These are phyloP conservation scores for Psittacula echo DNA, from an alignment of 2,797 vertebrate species.

Conservation along the genomic window DNA sequence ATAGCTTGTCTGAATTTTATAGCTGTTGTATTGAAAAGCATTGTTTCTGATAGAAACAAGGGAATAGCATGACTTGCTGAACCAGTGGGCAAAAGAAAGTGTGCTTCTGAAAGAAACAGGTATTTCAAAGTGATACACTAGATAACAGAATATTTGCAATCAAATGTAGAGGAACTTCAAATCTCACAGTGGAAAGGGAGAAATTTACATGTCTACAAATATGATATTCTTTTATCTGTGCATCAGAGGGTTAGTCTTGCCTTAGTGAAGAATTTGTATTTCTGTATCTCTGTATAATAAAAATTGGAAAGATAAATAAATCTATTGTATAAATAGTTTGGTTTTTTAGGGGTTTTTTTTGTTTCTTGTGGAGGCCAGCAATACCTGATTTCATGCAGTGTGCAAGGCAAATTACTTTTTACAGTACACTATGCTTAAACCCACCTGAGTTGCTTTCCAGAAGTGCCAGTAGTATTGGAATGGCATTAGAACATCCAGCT, in stretches of 20 bases:
- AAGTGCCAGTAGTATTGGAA: neutral
- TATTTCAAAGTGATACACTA: neutral
- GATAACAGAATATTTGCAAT: neutral
- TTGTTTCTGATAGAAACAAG: neutral
- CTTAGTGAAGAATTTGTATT: neutral
- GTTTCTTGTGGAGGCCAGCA: neutral
- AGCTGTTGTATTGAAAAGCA: neutral
- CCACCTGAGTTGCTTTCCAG: conserved; percentile 3
- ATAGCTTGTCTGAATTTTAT: neutral
- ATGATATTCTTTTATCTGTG: neutral
- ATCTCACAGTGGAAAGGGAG: neutral
- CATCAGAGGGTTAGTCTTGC: neutral
- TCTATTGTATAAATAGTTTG: neutral
- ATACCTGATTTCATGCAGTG: neutral
- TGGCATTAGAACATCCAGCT: conserved; percentile 10
- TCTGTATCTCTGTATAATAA: neutral
- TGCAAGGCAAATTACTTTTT: conserved; percentile 2
- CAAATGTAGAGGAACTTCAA: neutral
- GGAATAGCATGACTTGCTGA: neutral
- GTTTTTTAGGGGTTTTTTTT: no score
- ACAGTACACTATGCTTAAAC: neutral
- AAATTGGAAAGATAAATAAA: neutral
- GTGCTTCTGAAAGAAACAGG: neutral
- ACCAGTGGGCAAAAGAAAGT: neutral
- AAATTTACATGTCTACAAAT: neutral